Base-by-base conservation (phyloP, 2,113 vertebrate species). In the Pavo muticus region DNA sequence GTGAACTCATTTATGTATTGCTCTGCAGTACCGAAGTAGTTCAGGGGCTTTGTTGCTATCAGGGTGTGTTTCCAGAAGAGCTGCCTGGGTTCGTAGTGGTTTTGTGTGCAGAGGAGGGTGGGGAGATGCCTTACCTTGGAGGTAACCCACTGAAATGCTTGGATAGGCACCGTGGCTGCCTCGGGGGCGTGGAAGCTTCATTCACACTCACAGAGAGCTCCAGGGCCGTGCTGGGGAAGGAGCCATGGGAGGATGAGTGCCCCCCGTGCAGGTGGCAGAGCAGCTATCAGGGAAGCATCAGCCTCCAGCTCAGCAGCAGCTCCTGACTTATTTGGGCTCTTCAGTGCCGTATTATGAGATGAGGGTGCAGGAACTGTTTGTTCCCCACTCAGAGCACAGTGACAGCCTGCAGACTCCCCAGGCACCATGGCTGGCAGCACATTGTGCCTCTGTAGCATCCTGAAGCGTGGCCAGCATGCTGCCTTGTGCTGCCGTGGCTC, bases 381-480 rank as follows among this genome's bases (percentile, higher is more conserved):
- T 54, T 90, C 48, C 57, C 37, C 0, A 0, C 40, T 59, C 75
- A 12, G 75, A 23, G 2, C 48, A 50, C n/a, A 50, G 48, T 50
- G 48, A 25, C 48, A 50, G 48, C 48, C 24, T 25, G 48, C 48
- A 50, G 48, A 13, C 48, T 50, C 48, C 24, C 48, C 24, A 25
- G 48, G 48, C 48, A 25, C 83, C 5, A 25, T 3, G 37, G 50
- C 45, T 47, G n/a, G 1, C 16, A 50, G 61, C 32, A 14, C 39
- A 4, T 14, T 2, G 21, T 12, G 18, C 35, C 50, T 39, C 8
- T 3, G 44, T 9, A 16, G 50, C 44, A 17, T 11, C 76, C 56
- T 21, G 0, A 24, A 25, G 35, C 4, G 2, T 0, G 14, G 12
- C 4, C 65, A 21, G 15, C 1, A 23, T n/a, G 0, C 12, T 11